These are phyloP conservation scores for Centroberyx gerrardi DNA, from an alignment of 2,797 vertebrate species.

Conservation along the genomic window DNA sequence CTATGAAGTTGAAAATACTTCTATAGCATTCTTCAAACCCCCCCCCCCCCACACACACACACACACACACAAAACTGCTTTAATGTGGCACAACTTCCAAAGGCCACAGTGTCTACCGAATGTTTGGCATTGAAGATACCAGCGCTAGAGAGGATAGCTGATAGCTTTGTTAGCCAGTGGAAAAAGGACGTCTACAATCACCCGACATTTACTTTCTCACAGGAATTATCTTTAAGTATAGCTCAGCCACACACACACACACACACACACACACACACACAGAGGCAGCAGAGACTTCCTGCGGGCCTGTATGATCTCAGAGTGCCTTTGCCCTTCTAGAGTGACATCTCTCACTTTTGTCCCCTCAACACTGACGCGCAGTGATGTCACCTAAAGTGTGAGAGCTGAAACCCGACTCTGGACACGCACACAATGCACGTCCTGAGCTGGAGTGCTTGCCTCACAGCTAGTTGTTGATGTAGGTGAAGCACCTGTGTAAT, in stretches of 20 bases:
- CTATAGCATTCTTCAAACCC: constrained; percentile 38
- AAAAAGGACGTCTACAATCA: constrained; percentile 18
- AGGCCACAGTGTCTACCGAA: neutral
- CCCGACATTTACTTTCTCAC: constrained; percentile 19
- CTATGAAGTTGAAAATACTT: constrained; percentile 64
- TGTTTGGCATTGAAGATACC: constrained; percentile 13
- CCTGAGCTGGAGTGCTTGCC: constrained; percentile 6
- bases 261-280: constrained; percentile 23
- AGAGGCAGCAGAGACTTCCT: constrained; percentile 33
- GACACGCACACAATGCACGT: constrained; percentile 12
- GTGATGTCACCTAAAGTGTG: constrained; percentile 72
- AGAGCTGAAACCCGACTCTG: constrained; percentile 68
- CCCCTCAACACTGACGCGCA: constrained; percentile 42
- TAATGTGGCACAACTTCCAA: constrained; percentile 17
- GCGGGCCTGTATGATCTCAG: constrained; percentile 67
- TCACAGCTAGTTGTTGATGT: constrained; percentile 4
- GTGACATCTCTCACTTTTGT: constrained; percentile 73
- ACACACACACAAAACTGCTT: constrained; percentile 41
- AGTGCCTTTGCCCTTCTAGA: constrained; percentile 66
- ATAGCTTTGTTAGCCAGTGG: neutral
- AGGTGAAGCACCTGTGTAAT: constrained; percentile 19
- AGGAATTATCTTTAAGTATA: constrained; percentile 45
- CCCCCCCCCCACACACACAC: constrained; percentile 35
- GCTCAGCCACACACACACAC: constrained; percentile 27
- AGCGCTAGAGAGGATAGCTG: neutral